Conservation (phyloP, 2,888 invertebrate species). For the Bursaphelenchus okinawaensis region DNA sequence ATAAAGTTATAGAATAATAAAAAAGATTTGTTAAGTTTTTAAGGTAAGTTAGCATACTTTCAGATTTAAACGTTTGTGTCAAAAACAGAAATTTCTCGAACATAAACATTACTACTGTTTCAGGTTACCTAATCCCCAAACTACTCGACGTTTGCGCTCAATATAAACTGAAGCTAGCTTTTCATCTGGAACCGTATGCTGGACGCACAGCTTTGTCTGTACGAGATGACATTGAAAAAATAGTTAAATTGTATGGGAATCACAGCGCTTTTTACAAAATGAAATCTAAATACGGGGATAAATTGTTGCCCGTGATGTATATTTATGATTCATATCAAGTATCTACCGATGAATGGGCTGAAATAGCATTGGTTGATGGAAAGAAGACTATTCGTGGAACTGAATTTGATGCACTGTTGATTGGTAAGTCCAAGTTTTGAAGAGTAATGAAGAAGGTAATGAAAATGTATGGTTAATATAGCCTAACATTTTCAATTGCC, state of each 20-base stretch:
- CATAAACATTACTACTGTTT: neutral
- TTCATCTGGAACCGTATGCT: constrained; percentile 63
- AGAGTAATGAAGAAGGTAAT: neutral
- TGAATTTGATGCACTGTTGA: constrained; percentile 65
- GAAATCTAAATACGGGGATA: constrained; percentile 12
- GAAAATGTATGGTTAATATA: neutral
- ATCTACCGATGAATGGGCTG: constrained; percentile 62
- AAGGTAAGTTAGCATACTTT: no score
- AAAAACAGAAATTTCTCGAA: neutral
- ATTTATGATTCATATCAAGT: constrained; percentile 67
- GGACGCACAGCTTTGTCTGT: constrained; percentile 51
- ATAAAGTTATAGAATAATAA: no score
- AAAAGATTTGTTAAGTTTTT: no score
- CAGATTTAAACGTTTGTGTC: neutral
- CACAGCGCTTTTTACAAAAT: constrained; percentile 65
- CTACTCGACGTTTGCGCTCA: constrained; percentile 57
- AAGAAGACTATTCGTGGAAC: constrained; percentile 63
- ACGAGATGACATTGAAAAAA: constrained; percentile 58
- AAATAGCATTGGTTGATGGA: constrained; percentile 54
- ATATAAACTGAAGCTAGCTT: constrained; percentile 57
- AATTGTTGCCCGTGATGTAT: constrained; percentile 64
- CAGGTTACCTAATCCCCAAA: constrained; percentile 22
- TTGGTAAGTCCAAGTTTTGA: constrained; percentile 60
- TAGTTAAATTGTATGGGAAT: constrained; percentile 53
- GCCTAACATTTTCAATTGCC: neutral